A percentile compares a stretch with the other conserved stretches of the same genome.
phyloP scores from a whole-genome alignment of 2,888 invertebrate genomes.

The Alloscopus bannaensis region DNA sequence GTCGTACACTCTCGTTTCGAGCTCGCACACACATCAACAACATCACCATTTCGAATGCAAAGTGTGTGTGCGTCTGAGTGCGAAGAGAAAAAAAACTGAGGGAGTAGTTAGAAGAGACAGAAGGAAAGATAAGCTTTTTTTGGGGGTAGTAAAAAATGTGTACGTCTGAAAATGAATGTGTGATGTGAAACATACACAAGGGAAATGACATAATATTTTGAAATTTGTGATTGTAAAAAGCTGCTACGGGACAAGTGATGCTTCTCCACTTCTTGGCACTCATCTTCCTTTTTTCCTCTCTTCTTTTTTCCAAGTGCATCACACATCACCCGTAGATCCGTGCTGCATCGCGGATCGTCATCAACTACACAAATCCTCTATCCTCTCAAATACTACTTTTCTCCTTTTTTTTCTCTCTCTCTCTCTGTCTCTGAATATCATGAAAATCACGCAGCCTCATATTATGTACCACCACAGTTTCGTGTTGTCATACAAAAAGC shows the following conservation, averaged over 20 bases:
- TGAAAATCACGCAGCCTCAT: too few relatives aligned
- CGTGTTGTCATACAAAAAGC: too few relatives aligned
- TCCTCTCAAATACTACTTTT: too few relatives aligned
- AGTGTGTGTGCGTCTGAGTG: neutral
- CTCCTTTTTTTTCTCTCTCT: too few relatives aligned
- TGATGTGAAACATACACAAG: slow-evolving; percentile 12
- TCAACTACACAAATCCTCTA: too few relatives aligned
- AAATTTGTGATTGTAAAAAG: slow-evolving; percentile 32
- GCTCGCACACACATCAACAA: too few relatives aligned
- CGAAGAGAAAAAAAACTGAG: neutral
- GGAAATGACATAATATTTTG: slow-evolving; percentile 32
- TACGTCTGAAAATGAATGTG: neutral
- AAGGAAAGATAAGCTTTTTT: slow-evolving; percentile 1
- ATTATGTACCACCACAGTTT: too few relatives aligned
- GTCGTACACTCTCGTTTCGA: too few relatives aligned
- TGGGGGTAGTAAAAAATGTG: neutral
- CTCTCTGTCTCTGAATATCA: too few relatives aligned
- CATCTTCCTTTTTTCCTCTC: neutral
- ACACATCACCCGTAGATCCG: too few relatives aligned
- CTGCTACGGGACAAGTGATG: slow-evolving; percentile 4
- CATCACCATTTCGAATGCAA: neutral
- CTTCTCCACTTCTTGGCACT: slow-evolving; percentile 1
- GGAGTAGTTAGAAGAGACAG: neutral
- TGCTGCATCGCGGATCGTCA: too few relatives aligned
- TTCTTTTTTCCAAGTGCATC: too few relatives aligned